Evolutionary conservation across 2,797 vertebrate species (phyloP).

Genomic region (Simalia tracyae): DNA sequence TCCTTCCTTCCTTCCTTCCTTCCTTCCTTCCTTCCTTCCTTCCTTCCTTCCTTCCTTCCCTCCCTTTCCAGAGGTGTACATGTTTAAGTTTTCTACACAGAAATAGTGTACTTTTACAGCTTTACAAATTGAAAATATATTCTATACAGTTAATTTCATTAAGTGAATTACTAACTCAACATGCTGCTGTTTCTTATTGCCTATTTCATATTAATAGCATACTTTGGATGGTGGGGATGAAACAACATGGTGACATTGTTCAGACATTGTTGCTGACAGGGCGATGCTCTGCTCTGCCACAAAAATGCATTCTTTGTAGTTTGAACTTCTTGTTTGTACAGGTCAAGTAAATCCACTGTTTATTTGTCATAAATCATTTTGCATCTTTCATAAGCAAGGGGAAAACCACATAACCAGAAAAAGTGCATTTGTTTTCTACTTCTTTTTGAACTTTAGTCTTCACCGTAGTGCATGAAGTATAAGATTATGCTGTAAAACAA

Average conservation of each 20-base stretch:
- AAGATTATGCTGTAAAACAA: slow-evolving; percentile 44
- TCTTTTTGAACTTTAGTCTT: slow-evolving; percentile 54
- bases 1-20: background rate
- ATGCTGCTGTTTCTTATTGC: background rate
- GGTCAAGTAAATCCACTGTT: slow-evolving; percentile 33
- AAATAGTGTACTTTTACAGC: slow-evolving; percentile 14
- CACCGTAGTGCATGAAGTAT: slow-evolving; percentile 42
- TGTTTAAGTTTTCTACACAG: slow-evolving; percentile 39
- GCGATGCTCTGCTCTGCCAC: background rate
- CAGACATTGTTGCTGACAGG: slow-evolving; percentile 27
- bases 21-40: background rate
- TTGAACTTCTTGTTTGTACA: slow-evolving; percentile 35
- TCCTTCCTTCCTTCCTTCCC: fast-evolving
- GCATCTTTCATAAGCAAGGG: slow-evolving; percentile 18
- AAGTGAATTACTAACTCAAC: slow-evolving; percentile 49
- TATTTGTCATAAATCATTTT: slow-evolving; percentile 47
- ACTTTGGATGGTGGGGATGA: slow-evolving; percentile 42
- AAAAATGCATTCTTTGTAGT: slow-evolving; percentile 36
- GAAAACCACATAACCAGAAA: slow-evolving; percentile 14
- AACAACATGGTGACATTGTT: background rate
- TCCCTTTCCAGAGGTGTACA: slow-evolving; percentile 9
- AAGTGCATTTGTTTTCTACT: slow-evolving; percentile 37
- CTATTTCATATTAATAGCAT: slow-evolving; percentile 8
- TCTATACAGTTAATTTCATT: slow-evolving; percentile 20
- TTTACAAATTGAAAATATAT: slow-evolving; percentile 19